Evolutionary conservation across 2,888 invertebrate species (phyloP).

Genomic region (Bellardia pandia): DNA sequence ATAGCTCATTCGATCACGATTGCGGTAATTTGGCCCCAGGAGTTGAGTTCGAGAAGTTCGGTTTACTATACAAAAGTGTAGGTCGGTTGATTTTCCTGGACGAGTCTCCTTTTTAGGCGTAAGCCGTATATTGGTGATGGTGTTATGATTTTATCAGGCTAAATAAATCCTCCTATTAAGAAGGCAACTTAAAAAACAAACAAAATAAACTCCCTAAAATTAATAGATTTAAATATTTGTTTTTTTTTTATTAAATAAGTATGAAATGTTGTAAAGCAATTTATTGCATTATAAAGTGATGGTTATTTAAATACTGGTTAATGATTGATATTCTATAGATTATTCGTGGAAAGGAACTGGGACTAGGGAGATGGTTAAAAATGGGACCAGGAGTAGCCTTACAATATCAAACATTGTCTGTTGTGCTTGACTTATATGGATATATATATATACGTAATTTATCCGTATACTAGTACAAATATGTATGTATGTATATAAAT

Average conservation of each 20-base stretch:
- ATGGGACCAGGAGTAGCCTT: neutral
- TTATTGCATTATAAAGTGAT: constrained; percentile 46
- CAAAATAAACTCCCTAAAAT: too few species aligned
- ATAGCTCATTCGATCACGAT: too few species aligned
- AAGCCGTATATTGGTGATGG: too few species aligned
- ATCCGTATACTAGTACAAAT: constrained; percentile 39
- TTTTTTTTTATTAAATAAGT: constrained; percentile 17
- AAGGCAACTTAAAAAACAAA: too few species aligned
- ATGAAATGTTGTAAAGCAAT: constrained; percentile 53
- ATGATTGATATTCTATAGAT: constrained; percentile 39
- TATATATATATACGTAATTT: neutral
- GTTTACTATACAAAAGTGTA: too few species aligned
- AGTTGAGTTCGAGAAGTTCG: too few species aligned
- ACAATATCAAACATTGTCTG: constrained; percentile 32
- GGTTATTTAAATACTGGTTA: constrained; percentile 63
- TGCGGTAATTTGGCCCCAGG: too few species aligned
- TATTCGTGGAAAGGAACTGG: constrained; percentile 8
- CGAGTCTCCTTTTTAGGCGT: too few species aligned
- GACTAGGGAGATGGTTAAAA: neutral
- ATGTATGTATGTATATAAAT: constrained; percentile 47
- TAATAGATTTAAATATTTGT: neutral
- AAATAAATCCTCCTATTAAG: too few species aligned
- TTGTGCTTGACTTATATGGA: constrained; percentile 24
- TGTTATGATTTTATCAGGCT: too few species aligned
- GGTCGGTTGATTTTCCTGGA: too few species aligned